Evolutionary conservation across 2,888 invertebrate species (phyloP), one percentile per base, ranked within the genome.

Genomic region (Drosophila longiperda): DNA sequence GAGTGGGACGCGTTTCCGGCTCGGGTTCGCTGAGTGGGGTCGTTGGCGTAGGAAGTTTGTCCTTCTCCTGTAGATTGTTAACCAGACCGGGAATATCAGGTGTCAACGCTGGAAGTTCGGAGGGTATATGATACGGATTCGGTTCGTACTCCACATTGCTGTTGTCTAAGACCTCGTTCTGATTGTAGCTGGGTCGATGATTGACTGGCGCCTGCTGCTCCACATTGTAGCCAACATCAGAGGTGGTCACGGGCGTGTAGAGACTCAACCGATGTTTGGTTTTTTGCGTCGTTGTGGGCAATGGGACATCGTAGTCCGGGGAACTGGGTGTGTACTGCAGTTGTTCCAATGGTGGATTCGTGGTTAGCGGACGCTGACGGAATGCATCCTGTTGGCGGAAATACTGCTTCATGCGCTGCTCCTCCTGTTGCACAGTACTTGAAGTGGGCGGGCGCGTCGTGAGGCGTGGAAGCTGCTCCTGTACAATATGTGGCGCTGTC

Each of bases 51-150:
- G 82, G 84, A 45, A 87, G 66, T 55, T 89, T 89, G 34, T 92
- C 90, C 73, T 94, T 93, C 69, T 95, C 95, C 78, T 95, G 93
- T 38, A 96, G 91, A 36, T 95, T 94, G 82, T 95, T 95, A 0
- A 95, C 94, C 32, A 95, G 90, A 0, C 95, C 94, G 1, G 95
- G 95, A 34, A 95, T 92, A 75, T 94, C 94, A 0, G 95, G 94
- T 20, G 94, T 95, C 50, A 95, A 93, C 1, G 94, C 93, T 2
- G 95, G 95, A 26, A 95, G 89, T 76, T 95, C 94, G 1, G 94
- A 94, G 3, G 95, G 94, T 45, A 95, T 83, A 63, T 94, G 94
- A 45, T 94, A 95, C 0, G 95, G 94, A 52, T 94, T 93, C 0
- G 93, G 91, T 3, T 93, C 92, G 55, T 88, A 93, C 52, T 92